Base-by-base conservation (phyloP, 1,140 invertebrate species). In the Grapholita molesta region DNA sequence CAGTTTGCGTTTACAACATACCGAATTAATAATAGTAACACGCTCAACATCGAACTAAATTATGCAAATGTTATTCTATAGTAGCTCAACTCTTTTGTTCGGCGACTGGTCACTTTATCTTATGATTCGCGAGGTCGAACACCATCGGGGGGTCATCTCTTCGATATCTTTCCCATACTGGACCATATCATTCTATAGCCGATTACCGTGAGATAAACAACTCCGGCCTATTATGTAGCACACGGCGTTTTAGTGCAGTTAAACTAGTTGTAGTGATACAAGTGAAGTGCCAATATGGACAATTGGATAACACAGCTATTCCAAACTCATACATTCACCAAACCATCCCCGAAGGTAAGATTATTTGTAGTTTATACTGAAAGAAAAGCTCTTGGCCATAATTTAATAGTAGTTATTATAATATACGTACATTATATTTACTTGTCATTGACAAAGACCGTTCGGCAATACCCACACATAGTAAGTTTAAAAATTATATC, bases 271-370 rank as follows among this genome's bases (percentile, higher is more conserved):
- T 72, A 69, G 64, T 42, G 15, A 35, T 8, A 48, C 18, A 48
- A 18, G n/a, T 15, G 42, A 21, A 18, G 30, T 35, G 61, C 57
- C 24, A 9, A 52, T 71, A 90, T 90, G 85, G 82, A 88, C 30
- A 84, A 89, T 78, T 91, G 89, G 89, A 91, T 91, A 67, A 81
- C 85, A 28, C 81, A 89, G 69, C 73, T 91, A 15, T 91, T 91
- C 73, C 89, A 91, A 66, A 71, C 85, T 3, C 85, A 80, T 35
- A 80, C 79, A 0, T 83, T 88, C 70, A 74, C 53, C 38, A 89
- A 86, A 57, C 77, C 85, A 1, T n/a, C 55, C 24, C 24, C 55
- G 4, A 89, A 86, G 82, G 89, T 91, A 77, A 74, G 78, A 24
- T 55, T 52, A 68, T 57, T 30, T 2, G 4, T 32, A n/a, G n/a